These are phyloP conservation scores for Donacobius atricapilla DNA, from an alignment of 2,113 vertebrate genomes.

Conservation along the genomic window DNA sequence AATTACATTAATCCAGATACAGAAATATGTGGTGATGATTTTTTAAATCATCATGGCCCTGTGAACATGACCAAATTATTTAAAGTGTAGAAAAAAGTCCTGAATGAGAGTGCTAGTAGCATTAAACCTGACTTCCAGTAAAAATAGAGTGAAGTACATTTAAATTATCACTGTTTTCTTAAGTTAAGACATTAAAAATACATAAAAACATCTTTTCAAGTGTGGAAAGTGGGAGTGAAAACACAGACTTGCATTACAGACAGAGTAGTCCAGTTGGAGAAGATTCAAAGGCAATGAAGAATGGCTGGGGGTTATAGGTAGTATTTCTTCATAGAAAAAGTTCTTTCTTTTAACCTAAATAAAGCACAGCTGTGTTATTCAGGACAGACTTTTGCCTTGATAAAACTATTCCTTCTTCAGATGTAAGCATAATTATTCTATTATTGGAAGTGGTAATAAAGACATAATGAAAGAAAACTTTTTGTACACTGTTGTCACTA, in stretches of 20 bases:
- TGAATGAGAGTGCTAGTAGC: neutral
- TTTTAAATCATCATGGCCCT: neutral
- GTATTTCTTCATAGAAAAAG: neutral
- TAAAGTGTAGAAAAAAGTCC: neutral
- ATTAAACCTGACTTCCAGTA: neutral
- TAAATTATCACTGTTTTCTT: neutral
- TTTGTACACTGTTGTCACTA: neutral
- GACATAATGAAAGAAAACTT: neutral
- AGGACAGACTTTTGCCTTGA: neutral
- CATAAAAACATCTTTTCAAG: neutral
- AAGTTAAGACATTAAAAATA: neutral
- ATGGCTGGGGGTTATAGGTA: neutral
- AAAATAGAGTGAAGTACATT: neutral
- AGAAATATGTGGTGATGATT: neutral
- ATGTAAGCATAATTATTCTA: rapidly evolving
- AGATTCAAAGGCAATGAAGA: neutral
- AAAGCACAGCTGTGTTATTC: neutral
- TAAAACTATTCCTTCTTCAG: neutral
- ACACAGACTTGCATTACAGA: too few relatives aligned
- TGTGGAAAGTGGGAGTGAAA: neutral
- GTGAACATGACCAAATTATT: neutral
- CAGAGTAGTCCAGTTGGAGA: neutral
- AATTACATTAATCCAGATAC: neutral
- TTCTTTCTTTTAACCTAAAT: neutral
- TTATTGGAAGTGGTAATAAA: neutral